Evolutionary conservation across 1,140 invertebrate species (phyloP).

Genomic region (Dendroctonus valens): DNA sequence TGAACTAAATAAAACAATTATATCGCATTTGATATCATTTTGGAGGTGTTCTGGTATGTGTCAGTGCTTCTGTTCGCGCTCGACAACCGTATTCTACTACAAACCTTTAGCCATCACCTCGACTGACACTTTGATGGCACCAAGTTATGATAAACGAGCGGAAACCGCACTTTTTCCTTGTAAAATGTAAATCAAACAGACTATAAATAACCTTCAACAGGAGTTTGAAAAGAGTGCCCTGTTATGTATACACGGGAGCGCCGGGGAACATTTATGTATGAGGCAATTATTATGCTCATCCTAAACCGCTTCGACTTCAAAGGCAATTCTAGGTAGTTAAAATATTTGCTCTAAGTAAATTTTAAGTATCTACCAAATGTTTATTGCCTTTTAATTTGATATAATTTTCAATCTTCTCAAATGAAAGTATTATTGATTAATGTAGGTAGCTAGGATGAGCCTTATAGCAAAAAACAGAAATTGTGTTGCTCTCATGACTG

Average conservation of each 20-base stretch:
- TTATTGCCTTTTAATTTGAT: no score
- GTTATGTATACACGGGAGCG: slow-evolving; percentile 8
- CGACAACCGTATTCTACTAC: slow-evolving; percentile 11
- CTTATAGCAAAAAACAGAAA: no score
- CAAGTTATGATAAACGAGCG: slow-evolving; percentile 30
- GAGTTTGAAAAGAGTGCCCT: slow-evolving; percentile 19
- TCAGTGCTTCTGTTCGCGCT: slow-evolving; percentile 8
- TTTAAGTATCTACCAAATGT: no score
- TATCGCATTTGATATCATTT: background rate
- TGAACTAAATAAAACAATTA: no score
- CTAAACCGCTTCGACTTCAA: background rate
- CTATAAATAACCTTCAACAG: slow-evolving; percentile 32
- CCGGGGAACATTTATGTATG: slow-evolving; percentile 22
- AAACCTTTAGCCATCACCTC: slow-evolving; percentile 22
- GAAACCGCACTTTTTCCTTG: slow-evolving; percentile 32
- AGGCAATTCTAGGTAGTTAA: background rate
- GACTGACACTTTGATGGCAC: slow-evolving; percentile 28
- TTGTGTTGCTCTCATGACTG: no score
- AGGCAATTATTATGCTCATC: slow-evolving; percentile 18
- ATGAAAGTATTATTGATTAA: no score
- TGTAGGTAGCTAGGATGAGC: no score
- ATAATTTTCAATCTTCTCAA: no score
- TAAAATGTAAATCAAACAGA: slow-evolving; percentile 34
- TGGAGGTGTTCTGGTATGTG: slow-evolving; percentile 11
- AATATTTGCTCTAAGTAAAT: background rate